Conservation (phyloP, 2,797 vertebrate genomes). For the Sebastes kiyomatsui region DNA sequence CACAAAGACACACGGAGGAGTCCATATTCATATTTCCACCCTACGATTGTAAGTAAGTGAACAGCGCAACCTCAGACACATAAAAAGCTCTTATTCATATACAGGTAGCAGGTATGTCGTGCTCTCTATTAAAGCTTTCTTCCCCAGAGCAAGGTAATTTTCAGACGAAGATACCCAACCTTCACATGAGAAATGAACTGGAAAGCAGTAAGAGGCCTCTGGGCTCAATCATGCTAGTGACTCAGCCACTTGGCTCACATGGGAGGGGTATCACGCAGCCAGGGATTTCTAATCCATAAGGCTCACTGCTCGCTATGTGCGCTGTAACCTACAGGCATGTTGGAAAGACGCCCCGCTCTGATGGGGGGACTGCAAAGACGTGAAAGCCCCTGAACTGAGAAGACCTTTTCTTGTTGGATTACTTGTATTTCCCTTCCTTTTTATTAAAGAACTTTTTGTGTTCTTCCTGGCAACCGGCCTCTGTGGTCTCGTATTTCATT, state of each 20-base stretch:
- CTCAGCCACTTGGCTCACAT: conserved; percentile 47
- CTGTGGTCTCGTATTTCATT: conserved; percentile 51
- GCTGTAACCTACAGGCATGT: conserved; percentile 49
- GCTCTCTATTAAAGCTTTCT: conserved; percentile 22
- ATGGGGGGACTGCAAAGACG: conserved; percentile 33
- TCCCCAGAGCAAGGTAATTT: conserved; percentile 30
- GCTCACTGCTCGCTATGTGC: conserved; percentile 40
- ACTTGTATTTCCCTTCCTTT: conserved; percentile 35
- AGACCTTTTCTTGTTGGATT: conserved; percentile 55
- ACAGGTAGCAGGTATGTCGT: conserved; percentile 1
- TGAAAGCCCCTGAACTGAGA: conserved; percentile 51
- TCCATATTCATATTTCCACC: background rate
- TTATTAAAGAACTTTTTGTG: conserved; percentile 61
- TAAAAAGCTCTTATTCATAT: background rate
- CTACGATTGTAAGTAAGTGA: background rate
- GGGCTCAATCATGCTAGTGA: conserved; percentile 55
- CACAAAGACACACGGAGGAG: background rate
- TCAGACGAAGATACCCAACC: conserved; percentile 32
- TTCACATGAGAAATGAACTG: conserved; percentile 59
- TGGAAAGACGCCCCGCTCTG: conserved; percentile 34
- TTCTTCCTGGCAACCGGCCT: conserved; percentile 50
- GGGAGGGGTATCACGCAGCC: conserved; percentile 40
- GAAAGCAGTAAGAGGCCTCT: conserved; percentile 38
- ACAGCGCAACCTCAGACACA: background rate
- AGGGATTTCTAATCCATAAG: conserved; percentile 60